Evolutionary conservation across 2,113 vertebrate species (phyloP).

Genomic region (Ptilorrhoa leucosticta): DNA sequence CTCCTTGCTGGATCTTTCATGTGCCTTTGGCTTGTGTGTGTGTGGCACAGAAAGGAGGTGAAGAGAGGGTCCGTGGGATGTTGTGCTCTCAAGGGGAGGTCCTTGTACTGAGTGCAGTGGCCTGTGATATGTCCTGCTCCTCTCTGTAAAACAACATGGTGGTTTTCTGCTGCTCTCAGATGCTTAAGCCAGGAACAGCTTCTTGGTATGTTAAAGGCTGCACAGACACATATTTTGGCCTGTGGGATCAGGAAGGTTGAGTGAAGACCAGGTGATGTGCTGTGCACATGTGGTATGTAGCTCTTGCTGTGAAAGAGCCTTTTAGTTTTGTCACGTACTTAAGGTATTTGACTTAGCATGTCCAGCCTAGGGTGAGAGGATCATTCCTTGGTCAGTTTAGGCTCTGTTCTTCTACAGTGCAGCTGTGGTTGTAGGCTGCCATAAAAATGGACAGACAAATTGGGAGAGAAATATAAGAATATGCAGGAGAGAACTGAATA

Average conservation of each 20-base stretch:
- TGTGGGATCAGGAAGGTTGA: background rate
- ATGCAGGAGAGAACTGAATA: background rate
- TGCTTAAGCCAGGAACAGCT: background rate
- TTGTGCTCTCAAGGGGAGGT: background rate
- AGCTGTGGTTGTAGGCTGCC: background rate
- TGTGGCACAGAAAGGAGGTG: background rate
- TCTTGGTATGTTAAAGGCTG: background rate
- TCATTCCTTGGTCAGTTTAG: background rate
- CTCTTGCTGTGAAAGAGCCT: background rate
- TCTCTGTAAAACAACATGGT: accelerated
- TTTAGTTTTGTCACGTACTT: background rate
- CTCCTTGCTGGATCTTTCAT: background rate
- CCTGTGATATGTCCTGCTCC: accelerated
- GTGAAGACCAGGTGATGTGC: background rate
- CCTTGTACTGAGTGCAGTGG: background rate
- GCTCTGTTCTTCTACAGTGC: background rate
- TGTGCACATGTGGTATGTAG: background rate
- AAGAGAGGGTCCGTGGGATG: background rate
- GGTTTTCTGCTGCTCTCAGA: background rate
- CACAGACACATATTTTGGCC: background rate
- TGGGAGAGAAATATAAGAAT: background rate
- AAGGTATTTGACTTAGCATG: background rate
- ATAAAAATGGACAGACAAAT: background rate
- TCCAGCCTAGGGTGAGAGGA: background rate
- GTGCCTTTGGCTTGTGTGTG: background rate